These are phyloP conservation scores for Bradypodion pumilum DNA, from an alignment of 2,797 vertebrate genomes.

Conservation along the genomic window DNA sequence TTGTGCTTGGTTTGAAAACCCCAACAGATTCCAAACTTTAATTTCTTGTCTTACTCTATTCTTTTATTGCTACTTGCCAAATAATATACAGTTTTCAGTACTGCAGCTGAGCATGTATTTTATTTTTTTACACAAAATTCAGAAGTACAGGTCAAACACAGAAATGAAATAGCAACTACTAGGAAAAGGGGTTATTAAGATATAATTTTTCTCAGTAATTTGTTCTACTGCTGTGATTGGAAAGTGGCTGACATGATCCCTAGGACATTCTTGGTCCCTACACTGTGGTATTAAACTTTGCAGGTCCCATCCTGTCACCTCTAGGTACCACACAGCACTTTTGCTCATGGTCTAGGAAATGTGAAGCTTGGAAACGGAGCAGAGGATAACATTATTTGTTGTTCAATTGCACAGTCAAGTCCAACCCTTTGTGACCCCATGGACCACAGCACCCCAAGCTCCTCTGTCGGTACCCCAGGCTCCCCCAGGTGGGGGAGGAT, in stretches of 20 bases:
- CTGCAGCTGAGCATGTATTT: neutral
- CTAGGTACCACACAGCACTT: neutral
- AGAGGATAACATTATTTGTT: neutral
- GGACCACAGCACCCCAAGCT: too few species aligned
- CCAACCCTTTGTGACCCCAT: too few species aligned
- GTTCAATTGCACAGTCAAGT: too few species aligned
- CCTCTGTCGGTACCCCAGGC: too few species aligned
- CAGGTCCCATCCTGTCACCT: neutral
- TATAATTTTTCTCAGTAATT: neutral
- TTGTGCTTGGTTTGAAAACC: conserved; percentile 11
- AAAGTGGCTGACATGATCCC: conserved; percentile 11
- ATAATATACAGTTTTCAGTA: conserved; percentile 19
- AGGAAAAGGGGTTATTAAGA: conserved; percentile 31
- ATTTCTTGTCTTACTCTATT: conserved; percentile 18
- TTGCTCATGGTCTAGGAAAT: neutral
- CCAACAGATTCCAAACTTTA: conserved; percentile 18
- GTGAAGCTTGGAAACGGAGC: neutral
- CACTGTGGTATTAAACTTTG: neutral
- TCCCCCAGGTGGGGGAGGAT: too few species aligned
- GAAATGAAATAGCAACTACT: conserved; percentile 28
- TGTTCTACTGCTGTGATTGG: conserved; percentile 13
- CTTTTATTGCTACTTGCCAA: conserved; percentile 27
- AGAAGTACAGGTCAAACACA: conserved; percentile 34
- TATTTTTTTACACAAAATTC: too few species aligned
- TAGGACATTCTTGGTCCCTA: neutral